Conservation (phyloP, 2,797 vertebrate species). For the Leptodon cayanensis region DNA sequence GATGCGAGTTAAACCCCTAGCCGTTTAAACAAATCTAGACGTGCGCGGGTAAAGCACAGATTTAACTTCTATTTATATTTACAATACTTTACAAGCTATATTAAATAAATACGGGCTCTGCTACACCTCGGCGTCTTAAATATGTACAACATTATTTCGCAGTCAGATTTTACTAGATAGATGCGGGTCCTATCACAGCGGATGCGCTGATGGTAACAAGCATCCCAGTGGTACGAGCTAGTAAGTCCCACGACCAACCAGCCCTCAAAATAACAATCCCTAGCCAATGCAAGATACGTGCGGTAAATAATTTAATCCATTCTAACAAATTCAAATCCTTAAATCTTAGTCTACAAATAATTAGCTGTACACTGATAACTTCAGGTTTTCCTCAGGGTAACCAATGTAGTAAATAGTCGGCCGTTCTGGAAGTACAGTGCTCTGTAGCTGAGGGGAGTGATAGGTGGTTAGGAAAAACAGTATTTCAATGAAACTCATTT, state of each 20-base stretch:
- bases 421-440: not conserved
- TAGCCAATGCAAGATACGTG: not conserved
- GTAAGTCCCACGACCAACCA: slow-evolving; percentile 21
- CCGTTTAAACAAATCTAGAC: not conserved
- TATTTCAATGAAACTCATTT: not conserved
- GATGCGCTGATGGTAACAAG: slow-evolving; percentile 1
- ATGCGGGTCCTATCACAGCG: not conserved
- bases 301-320: slow-evolving; percentile 16
- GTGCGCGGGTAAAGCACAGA: not conserved
- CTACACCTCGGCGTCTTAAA: slow-evolving; percentile 57
- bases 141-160: slow-evolving; percentile 68
- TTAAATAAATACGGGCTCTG: slow-evolving; percentile 74
- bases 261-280: not conserved
- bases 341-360: slow-evolving; percentile 18
- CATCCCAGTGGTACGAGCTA: slow-evolving; percentile 8
- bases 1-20: not conserved
- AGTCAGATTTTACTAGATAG: slow-evolving; percentile 6
- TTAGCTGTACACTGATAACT: not conserved
- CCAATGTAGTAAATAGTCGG: not conserved
- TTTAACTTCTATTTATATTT: slow-evolving; percentile 61
- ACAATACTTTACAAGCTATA: slow-evolving; percentile 77
- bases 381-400: not conserved
- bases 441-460: not conserved
- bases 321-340: slow-evolving; percentile 32
- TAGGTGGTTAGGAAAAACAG: not conserved